A percentile compares a stretch with the other conserved stretches of the same genome.
These are phyloP conservation scores for Apogon talboti DNA, from an alignment of 2,797 vertebrate genomes.

Conservation along the genomic window DNA sequence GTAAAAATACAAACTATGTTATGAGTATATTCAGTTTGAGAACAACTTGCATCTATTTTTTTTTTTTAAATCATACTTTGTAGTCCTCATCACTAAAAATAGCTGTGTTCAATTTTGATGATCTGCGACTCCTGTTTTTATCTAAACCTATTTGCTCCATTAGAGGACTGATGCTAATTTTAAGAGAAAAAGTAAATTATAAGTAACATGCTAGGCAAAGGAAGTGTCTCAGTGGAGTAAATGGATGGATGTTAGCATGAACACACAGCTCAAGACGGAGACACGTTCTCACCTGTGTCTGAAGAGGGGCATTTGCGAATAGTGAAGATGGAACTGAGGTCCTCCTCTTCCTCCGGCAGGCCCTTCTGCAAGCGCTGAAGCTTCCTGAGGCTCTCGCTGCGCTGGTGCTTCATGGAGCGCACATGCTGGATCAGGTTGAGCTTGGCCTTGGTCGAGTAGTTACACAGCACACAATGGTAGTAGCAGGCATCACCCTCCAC, in stretches of 20 bases:
- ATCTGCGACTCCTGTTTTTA: background rate
- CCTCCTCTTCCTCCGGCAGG: conserved; percentile 94
- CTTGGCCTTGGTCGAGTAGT: conserved; percentile 99
- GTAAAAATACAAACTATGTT: background rate
- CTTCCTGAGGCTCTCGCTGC: conserved; percentile 96
- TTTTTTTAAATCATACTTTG: background rate
- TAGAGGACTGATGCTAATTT: background rate
- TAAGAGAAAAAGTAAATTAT: conserved; percentile 4
- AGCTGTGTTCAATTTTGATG: background rate
- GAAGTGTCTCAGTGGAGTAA: background rate
- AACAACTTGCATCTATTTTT: background rate
- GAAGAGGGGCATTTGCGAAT: conserved; percentile 93
- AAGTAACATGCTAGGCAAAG: background rate
- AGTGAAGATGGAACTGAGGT: conserved; percentile 97
- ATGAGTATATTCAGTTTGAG: background rate
- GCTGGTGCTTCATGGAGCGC: conserved; percentile 99
- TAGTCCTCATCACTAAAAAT: conserved; percentile 4
- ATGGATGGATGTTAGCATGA: conserved; percentile 9
- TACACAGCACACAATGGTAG: conserved; percentile 97
- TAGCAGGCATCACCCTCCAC: conserved; percentile 96
- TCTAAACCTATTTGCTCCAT: background rate
- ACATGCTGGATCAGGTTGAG: conserved; percentile 99
- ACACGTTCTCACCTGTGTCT: conserved; percentile 87
- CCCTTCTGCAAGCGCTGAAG: conserved; percentile 97
- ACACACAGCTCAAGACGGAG: background rate